phyloP scores from a whole-genome alignment of 2,888 invertebrate species.

The Drosophila pseudotakahashii region DNA sequence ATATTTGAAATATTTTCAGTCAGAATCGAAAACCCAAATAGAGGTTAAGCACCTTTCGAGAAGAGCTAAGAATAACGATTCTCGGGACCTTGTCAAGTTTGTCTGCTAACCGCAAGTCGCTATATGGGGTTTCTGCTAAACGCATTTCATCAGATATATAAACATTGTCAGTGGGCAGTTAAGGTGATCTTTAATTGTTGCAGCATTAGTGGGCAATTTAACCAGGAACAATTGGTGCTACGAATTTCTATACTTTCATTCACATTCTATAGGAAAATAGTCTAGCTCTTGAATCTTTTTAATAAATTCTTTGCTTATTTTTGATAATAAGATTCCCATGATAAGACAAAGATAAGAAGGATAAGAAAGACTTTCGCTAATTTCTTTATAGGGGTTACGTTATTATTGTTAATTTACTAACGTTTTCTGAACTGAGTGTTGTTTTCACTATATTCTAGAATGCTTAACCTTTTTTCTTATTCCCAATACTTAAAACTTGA shows the following conservation, averaged over 20 bases:
- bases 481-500: neutral
- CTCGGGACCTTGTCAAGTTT: conserved; percentile 56
- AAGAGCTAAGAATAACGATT: conserved; percentile 53
- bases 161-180: conserved; percentile 17
- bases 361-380: neutral
- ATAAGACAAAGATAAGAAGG: neutral
- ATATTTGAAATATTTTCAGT: conserved; percentile 46
- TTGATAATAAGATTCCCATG: neutral
- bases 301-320: neutral
- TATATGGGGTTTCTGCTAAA: conserved; percentile 34
- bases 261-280: no score
- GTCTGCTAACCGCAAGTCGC: conserved; percentile 53
- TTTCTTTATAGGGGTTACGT: neutral
- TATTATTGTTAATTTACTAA: neutral
- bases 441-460: no score
- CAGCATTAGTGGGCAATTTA: no score
- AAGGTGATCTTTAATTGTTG: neutral
- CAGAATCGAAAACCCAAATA: conserved; percentile 50
- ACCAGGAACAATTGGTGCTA: neutral
- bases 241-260: neutral
- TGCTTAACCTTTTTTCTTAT: neutral
- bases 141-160: conserved; percentile 40
- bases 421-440: neutral
- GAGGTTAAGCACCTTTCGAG: conserved; percentile 64
- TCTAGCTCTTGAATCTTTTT: neutral